A percentile compares a stretch with the other conserved stretches of the same genome.
Conservation (phyloP, 2,113 vertebrate species). For the Zingel zingel region DNA sequence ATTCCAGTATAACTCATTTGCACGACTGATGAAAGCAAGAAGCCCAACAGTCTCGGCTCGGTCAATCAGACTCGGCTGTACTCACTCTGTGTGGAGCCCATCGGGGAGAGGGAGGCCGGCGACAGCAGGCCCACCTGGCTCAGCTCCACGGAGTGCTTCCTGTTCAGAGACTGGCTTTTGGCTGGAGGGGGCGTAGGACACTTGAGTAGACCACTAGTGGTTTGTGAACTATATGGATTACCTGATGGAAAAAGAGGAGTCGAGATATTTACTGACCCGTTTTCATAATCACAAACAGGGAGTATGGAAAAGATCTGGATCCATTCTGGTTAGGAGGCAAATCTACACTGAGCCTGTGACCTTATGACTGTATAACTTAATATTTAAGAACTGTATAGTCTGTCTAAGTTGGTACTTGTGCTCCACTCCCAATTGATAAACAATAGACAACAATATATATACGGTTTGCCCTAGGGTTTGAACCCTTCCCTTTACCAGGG, state of each 20-base stretch:
- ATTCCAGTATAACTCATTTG: background rate
- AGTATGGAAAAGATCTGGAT: background rate
- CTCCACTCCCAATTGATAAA: background rate
- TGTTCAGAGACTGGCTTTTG: constrained; percentile 92
- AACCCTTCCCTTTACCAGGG: background rate
- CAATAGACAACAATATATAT: background rate
- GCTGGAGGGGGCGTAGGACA: constrained; percentile 94
- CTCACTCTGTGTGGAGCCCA: constrained; percentile 96
- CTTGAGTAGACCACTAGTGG: constrained; percentile 93
- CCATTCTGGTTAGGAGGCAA: background rate
- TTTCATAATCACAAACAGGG: constrained; percentile 4
- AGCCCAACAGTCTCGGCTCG: background rate
- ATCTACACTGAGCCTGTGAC: background rate
- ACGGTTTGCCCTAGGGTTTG: background rate
- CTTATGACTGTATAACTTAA: background rate
- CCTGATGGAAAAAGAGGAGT: constrained; percentile 77
- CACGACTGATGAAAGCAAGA: background rate
- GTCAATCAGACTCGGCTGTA: constrained; percentile 44
- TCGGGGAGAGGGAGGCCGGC: constrained; percentile 93
- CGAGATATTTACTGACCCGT: background rate
- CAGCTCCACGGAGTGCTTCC: constrained; percentile 96
- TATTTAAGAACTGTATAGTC: background rate
- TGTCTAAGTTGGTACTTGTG: background rate
- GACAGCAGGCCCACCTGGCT: constrained; percentile 94
- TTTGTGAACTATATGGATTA: constrained; percentile 88